A percentile compares a stretch with the other conserved stretches of the same genome.
Conservation (phyloP, 2,113 vertebrate species). For the Anguilla japonica region DNA sequence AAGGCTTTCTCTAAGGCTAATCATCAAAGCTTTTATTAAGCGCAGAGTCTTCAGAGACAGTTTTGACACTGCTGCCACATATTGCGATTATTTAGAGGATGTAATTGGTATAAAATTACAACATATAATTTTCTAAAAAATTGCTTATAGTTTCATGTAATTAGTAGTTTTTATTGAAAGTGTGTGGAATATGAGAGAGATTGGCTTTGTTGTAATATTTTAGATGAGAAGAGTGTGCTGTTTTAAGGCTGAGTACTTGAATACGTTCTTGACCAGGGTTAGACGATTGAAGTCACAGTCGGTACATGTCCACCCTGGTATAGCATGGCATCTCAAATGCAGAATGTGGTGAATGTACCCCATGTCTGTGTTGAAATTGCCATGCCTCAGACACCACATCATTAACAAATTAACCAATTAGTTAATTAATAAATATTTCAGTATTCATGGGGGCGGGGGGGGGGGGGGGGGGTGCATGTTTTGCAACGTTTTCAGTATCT, state of each 20-base stretch:
- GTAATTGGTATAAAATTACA: slow-evolving; percentile 66
- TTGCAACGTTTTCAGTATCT: neutral
- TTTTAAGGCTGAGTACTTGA: neutral
- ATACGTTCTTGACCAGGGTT: neutral
- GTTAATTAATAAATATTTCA: too few relatives aligned
- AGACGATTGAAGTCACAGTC: neutral
- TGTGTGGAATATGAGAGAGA: neutral
- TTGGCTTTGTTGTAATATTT: neutral
- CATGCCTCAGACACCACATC: neutral
- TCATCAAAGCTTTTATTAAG: slow-evolving; percentile 50
- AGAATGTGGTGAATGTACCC: neutral
- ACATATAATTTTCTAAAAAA: slow-evolving; percentile 51
- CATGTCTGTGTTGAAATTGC: neutral
- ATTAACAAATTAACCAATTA: neutral
- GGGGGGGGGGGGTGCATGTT: slow-evolving; percentile 1
- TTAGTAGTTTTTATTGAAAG: slow-evolving; percentile 16
- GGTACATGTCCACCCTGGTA: neutral
- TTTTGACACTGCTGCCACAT: slow-evolving; percentile 56
- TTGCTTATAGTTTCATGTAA: slow-evolving; percentile 43
- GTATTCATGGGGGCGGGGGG: neutral
- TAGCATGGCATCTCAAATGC: neutral
- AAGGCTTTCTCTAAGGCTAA: slow-evolving; percentile 58
- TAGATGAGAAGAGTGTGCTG: neutral
- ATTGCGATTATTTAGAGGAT: slow-evolving; percentile 53
- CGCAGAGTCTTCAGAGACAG: slow-evolving; percentile 50